Conservation (phyloP, 2,113 vertebrate species). For the Ceyx margarethae region DNA sequence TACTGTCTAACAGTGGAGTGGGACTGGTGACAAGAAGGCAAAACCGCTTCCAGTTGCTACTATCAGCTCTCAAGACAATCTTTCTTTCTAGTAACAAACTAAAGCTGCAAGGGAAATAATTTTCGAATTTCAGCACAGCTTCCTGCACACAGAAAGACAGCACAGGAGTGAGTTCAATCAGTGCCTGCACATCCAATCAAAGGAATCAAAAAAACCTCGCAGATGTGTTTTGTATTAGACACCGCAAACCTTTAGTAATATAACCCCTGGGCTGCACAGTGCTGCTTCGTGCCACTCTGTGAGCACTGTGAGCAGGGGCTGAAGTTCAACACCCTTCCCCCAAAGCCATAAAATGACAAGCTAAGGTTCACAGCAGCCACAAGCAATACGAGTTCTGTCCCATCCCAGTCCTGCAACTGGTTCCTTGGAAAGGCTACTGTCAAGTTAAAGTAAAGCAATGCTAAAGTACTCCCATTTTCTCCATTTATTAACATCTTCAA, state of each 20-base stretch:
- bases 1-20: neutral
- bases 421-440: neutral
- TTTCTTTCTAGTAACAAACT: neutral
- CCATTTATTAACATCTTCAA: neutral
- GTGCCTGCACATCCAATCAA: neutral
- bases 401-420: neutral
- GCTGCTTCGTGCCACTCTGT: neutral
- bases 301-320: neutral
- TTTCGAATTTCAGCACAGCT: neutral
- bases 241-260: neutral
- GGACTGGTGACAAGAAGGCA: neutral
- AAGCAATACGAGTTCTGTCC: neutral
- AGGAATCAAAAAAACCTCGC: neutral
- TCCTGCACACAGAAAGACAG: neutral
- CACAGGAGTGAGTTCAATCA: neutral
- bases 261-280: neutral
- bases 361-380: neutral
- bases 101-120: neutral
- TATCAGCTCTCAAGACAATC: neutral
- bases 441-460: neutral
- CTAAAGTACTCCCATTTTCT: neutral
- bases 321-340: neutral
- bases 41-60: neutral
- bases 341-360: neutral
- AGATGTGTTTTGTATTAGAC: neutral